phyloP scores from a whole-genome alignment of 2,888 invertebrate genomes.

The Cephus runcator region DNA sequence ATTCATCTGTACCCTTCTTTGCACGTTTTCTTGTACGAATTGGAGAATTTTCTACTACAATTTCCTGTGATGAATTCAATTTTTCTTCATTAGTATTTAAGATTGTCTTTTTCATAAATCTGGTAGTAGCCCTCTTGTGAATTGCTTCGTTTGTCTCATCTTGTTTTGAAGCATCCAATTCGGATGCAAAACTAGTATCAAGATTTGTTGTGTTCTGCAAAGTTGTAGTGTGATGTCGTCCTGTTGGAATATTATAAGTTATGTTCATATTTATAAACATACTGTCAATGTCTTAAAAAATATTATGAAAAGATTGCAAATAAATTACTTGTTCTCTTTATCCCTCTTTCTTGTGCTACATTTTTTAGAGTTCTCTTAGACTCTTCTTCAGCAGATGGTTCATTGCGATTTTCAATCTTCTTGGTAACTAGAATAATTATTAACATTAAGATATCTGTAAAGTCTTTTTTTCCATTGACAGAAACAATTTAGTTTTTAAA shows the following conservation, averaged over 20 bases:
- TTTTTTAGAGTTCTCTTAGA: slow-evolving; percentile 15
- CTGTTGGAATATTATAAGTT: not conserved
- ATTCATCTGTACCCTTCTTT: slow-evolving; percentile 20
- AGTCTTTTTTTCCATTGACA: not conserved
- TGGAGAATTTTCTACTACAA: slow-evolving; percentile 8
- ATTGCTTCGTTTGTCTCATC: not conserved
- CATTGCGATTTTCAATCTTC: slow-evolving; percentile 25
- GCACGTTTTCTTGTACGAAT: slow-evolving; percentile 21
- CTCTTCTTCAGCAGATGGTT: slow-evolving; percentile 23
- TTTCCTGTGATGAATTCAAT: not conserved
- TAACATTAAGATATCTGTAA: not conserved
- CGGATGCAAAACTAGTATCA: not conserved
- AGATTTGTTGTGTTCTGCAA: not conserved
- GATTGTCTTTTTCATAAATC: not conserved
- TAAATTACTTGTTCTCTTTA: slow-evolving; percentile 18
- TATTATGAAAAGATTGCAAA: not conserved
- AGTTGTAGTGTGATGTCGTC: not conserved
- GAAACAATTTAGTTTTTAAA: not conserved
- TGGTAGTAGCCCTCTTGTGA: not conserved
- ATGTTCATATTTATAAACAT: not conserved
- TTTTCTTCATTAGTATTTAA: not conserved
- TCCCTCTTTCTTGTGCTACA: slow-evolving; percentile 19
- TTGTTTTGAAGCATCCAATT: not conserved
- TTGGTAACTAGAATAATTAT: not conserved
- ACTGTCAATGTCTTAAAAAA: not conserved